Evolutionary conservation across 1,140 invertebrate genomes (phyloP), one percentile per base, ranked within the genome.

Genomic region (Macrocentrus cingulum): DNA sequence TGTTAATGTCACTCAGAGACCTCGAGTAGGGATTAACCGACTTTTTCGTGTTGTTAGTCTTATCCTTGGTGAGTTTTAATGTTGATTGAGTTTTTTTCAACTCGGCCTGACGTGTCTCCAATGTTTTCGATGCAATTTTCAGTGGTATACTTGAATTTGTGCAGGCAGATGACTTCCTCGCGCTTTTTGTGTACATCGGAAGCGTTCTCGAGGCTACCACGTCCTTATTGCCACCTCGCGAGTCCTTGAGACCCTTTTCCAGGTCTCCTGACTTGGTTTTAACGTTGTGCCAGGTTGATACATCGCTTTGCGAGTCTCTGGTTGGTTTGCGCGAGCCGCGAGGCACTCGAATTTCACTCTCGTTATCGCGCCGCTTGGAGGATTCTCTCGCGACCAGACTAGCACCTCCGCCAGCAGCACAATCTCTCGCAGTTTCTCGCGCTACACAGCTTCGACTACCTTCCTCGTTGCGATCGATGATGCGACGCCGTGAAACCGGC

Each of bases 401-500:
- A 34, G 11, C 39, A 15, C 15, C 25, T 36, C 29, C 9, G 36
- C 13, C 11, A 11, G 3, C 8, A n/a, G 2, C 4, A n/a, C 36
- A 39, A 39, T 39, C 36, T 39, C 29, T 34, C 11, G 29, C 29
- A 7, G 29, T 34, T 8, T 15, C 36, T 36, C 37, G 23, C 15
- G 22, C 13, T 1, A 25, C 7, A 15, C 13, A 1, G 19, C 7
- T 13, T 6, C 15, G 22, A 34, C 39, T 50, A 2, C 6, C 3
- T 22, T 51, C 42, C 16, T 59, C 61, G 20, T 4, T 19, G 25
- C 76, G 77, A 18, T 63, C 64, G 52, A 79, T 73, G 29, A 79
- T 78, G 25, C 70, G 65, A 2, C 65, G 70, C 1, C 77, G 61
- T 7, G 77, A 79, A 61, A 79, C 68, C 18, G 70, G 66, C 19